phyloP scores from a whole-genome alignment of 2,113 vertebrate species.

The Anas platyrhynchos region DNA sequence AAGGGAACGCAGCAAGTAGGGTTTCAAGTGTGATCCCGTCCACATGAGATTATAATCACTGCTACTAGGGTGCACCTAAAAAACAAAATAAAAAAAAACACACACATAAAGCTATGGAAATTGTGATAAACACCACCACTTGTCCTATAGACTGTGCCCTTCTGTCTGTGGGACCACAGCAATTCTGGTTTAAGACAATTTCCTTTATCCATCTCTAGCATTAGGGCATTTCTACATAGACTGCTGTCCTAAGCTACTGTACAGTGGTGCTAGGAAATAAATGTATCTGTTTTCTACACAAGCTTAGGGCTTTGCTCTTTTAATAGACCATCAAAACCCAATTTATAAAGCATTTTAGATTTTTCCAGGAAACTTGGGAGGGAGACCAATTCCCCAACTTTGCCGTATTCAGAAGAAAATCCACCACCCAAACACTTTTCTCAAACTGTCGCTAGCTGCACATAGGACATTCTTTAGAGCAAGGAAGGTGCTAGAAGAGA shows the following conservation, averaged over 20 bases:
- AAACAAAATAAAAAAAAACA: neutral
- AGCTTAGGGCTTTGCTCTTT: neutral
- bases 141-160: neutral
- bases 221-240: neutral
- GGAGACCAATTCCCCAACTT: neutral
- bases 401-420: neutral
- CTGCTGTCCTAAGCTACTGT: neutral
- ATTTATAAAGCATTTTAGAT: neutral
- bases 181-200: neutral
- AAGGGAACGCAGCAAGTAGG: slow-evolving; percentile 88
- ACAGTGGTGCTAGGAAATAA: neutral
- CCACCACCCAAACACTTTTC: neutral
- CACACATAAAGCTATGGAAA: neutral
- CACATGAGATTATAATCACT: slow-evolving; percentile 98
- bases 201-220: neutral
- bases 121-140: neutral
- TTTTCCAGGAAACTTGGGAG: neutral
- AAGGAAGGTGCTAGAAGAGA: neutral
- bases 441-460: neutral
- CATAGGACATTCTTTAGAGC: neutral
- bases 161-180: neutral
- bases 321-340: neutral
- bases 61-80: slow-evolving; percentile 91
- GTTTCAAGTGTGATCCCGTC: slow-evolving; percentile 96
- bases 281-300: neutral